Percentiles rank a stretch among this genome's conserved stretches.
Conservation (phyloP, 2,113 vertebrate genomes). For the Lycaon pictus region DNA sequence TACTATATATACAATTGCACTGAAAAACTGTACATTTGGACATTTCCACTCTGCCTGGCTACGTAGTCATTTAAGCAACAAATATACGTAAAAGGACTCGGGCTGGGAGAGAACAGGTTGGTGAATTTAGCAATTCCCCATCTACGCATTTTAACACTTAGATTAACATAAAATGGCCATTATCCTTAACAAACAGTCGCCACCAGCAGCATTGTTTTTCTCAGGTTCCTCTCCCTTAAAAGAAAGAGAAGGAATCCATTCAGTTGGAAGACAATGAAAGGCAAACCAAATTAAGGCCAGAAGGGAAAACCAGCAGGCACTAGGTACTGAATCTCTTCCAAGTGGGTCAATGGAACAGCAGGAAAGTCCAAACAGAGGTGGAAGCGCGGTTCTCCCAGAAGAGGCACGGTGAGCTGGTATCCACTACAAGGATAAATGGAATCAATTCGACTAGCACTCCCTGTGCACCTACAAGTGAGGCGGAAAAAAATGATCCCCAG, state of each 20-base stretch:
- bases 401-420: not conserved
- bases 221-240: conserved; percentile 62
- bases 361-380: not conserved
- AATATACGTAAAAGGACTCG: conserved; percentile 51
- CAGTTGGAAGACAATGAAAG: conserved; percentile 43
- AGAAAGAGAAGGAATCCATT: conserved; percentile 42
- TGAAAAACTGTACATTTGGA: conserved; percentile 1
- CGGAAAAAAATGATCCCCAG: not conserved
- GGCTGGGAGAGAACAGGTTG: conserved; percentile 36
- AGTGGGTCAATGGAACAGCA: conserved; percentile 34
- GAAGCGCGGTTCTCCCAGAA: not conserved
- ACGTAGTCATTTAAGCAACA: conserved; percentile 67
- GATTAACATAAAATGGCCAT: conserved; percentile 66
- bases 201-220: conserved; percentile 48
- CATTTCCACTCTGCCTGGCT: not conserved
- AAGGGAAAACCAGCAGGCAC: not conserved
- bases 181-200: conserved; percentile 53
- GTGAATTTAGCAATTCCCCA: conserved; percentile 59
- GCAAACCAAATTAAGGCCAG: conserved; percentile 64
- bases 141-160: conserved; percentile 35
- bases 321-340: conserved; percentile 32
- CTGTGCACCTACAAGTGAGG: conserved; percentile 7
- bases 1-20: not conserved
- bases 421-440: not conserved
- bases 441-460: not conserved